phyloP scores from a whole-genome alignment of 92 coral and sea anemone species.

The Paragorgia papillata region DNA sequence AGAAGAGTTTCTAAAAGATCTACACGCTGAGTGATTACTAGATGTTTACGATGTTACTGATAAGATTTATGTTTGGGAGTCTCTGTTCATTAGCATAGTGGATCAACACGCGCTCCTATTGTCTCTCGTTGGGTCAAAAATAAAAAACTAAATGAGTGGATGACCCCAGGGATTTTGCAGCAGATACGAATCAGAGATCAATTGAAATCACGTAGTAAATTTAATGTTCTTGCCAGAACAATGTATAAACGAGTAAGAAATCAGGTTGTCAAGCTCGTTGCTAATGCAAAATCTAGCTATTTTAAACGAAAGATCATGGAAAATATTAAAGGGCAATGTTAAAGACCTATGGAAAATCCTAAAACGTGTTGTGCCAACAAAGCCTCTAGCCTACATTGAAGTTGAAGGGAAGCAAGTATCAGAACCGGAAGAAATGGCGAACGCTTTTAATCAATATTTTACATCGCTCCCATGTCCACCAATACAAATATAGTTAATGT shows the following conservation, averaged over 20 bases:
- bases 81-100: not conserved
- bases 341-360: too few species aligned
- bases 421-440: too few species aligned
- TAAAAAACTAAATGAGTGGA: not conserved
- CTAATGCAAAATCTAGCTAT: conserved; percentile 47
- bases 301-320: conserved; percentile 56
- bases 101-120: not conserved
- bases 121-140: conserved; percentile 3
- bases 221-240: not conserved
- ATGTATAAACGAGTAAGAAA: conserved; percentile 33
- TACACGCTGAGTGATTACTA: too few species aligned
- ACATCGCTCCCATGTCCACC: not conserved
- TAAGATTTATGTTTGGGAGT: not conserved
- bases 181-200: not conserved
- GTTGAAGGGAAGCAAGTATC: too few species aligned
- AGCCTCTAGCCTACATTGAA: too few species aligned
- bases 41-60: not conserved
- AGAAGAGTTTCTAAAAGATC: too few species aligned
- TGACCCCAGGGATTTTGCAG: not conserved
- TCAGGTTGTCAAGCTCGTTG: conserved; percentile 42
- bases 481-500: not conserved
- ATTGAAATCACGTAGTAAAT: not conserved
- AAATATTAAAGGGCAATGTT: too few species aligned
- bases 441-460: not conserved
- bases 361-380: too few species aligned